phyloP scores from a whole-genome alignment of 2,113 vertebrate genomes.

The Phrynocephalus versicolor region DNA sequence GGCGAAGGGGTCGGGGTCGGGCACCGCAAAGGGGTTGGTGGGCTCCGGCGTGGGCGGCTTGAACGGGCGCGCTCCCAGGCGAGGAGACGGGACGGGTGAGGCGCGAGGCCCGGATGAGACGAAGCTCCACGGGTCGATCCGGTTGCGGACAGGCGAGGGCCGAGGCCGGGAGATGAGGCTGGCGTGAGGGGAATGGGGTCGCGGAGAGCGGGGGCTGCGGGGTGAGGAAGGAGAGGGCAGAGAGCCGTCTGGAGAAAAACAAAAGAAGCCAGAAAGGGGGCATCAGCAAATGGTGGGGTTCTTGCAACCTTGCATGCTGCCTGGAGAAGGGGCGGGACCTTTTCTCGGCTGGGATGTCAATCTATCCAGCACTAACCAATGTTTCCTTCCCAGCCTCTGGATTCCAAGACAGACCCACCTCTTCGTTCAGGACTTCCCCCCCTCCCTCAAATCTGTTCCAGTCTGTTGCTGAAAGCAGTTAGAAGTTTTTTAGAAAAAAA shows the following conservation, averaged over 20 bases:
- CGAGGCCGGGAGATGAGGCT: constrained; percentile 84
- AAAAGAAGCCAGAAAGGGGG: too few relatives aligned
- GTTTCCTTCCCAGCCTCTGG: too few relatives aligned
- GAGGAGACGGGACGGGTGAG: constrained; percentile 26
- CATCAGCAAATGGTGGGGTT: too few relatives aligned
- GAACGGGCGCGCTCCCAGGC: constrained; percentile 51
- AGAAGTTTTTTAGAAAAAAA: too few relatives aligned
- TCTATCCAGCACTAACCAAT: too few relatives aligned
- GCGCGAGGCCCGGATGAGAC: constrained; percentile 75
- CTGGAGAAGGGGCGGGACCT: too few relatives aligned
- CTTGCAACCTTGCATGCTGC: too few relatives aligned
- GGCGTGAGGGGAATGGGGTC: constrained; percentile 39
- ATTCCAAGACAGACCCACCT: too few relatives aligned
- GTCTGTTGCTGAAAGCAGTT: too few relatives aligned
- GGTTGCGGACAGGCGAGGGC: constrained; percentile 83
- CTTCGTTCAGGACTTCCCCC: too few relatives aligned
- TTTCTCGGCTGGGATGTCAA: too few relatives aligned
- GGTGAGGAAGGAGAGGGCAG: constrained; percentile 53
- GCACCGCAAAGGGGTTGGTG: not conserved
- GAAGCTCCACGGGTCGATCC: constrained; percentile 91
- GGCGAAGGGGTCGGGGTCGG: not conserved
- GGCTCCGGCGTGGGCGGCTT: not conserved
- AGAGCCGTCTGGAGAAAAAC: constrained; percentile 29
- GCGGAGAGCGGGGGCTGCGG: constrained; percentile 57
- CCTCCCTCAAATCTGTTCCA: too few relatives aligned